phyloP scores from a whole-genome alignment of 2,888 invertebrate genomes.

The Megaustenia siamemsis region DNA sequence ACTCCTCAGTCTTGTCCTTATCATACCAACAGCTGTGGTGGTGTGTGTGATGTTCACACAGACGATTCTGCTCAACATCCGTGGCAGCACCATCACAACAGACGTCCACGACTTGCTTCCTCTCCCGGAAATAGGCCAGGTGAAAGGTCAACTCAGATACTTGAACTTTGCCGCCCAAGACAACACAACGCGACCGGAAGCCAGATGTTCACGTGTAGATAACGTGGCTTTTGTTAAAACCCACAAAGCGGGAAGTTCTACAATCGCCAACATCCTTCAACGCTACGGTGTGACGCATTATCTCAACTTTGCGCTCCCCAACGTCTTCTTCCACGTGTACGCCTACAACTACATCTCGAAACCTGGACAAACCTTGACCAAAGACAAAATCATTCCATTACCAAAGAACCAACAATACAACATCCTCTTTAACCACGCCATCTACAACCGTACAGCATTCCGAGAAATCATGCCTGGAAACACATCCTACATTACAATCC shows the following conservation, averaged over 20 bases:
- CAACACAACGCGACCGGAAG: background rate
- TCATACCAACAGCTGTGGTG: background rate
- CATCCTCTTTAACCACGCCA: conserved; percentile 69
- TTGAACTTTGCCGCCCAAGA: background rate
- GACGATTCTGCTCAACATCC: background rate
- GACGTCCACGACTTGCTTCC: background rate
- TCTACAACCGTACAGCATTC: conserved; percentile 63
- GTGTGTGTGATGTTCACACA: conserved; percentile 24
- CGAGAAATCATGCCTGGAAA: conserved; percentile 59
- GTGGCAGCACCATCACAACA: background rate
- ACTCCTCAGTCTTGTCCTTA: background rate
- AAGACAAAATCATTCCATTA: conserved; percentile 63
- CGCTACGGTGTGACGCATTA: conserved; percentile 62
- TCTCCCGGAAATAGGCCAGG: background rate
- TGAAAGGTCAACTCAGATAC: background rate
- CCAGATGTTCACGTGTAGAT: conserved; percentile 5
- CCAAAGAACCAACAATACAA: conserved; percentile 63
- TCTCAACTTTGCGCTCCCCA: conserved; percentile 68
- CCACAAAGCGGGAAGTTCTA: conserved; percentile 73
- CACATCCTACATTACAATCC: conserved; percentile 59
- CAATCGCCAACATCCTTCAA: conserved; percentile 69
- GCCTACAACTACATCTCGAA: conserved; percentile 60
- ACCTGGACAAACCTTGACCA: conserved; percentile 58
- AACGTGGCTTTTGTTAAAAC: conserved; percentile 63
- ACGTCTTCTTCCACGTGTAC: conserved; percentile 49